These are phyloP conservation scores for Priocnemis perturbator DNA, from an alignment of 2,888 invertebrate species.

Conservation along the genomic window DNA sequence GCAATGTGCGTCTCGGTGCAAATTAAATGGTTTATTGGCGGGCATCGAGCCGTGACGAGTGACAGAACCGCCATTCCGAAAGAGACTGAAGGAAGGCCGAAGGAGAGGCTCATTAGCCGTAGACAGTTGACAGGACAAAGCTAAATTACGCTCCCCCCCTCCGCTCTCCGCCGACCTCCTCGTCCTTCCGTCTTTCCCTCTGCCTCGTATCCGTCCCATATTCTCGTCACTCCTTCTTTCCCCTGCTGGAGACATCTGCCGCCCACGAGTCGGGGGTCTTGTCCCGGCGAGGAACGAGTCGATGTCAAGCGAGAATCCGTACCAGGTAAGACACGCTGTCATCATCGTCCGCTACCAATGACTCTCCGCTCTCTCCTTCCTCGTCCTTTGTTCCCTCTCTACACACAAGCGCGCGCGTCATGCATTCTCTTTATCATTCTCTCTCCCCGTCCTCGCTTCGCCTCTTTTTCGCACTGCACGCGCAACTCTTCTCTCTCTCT, in stretches of 20 bases:
- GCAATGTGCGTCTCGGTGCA: conserved; percentile 11
- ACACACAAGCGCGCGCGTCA: too few relatives aligned
- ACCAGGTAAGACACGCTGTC: conserved; percentile 44
- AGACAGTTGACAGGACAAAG: conserved; percentile 59
- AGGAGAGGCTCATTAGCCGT: conserved; percentile 56
- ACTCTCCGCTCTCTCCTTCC: conserved; percentile 4
- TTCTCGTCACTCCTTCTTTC: conserved; percentile 3
- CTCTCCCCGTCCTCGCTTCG: background rate
- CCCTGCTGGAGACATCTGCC: background rate
- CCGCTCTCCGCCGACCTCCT: background rate
- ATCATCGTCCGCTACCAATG: conserved; percentile 45
- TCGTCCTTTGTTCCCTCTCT: conserved; percentile 1
- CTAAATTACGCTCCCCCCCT: conserved; percentile 42
- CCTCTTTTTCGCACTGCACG: conserved; percentile 3
- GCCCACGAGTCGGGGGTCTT: conserved; percentile 2
- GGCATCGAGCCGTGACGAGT: conserved; percentile 47
- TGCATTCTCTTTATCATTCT: too few relatives aligned
- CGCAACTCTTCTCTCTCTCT: background rate
- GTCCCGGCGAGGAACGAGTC: background rate
- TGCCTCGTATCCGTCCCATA: conserved; percentile 13
- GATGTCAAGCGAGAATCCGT: conserved; percentile 5
- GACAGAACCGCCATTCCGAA: conserved; percentile 25
- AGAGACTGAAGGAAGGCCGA: conserved; percentile 34
- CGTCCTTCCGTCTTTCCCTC: conserved; percentile 6
- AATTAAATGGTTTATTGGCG: conserved; percentile 53